Base-by-base conservation (phyloP, 2,888 invertebrate genomes). In the Acanthosepion esculentum region DNA sequence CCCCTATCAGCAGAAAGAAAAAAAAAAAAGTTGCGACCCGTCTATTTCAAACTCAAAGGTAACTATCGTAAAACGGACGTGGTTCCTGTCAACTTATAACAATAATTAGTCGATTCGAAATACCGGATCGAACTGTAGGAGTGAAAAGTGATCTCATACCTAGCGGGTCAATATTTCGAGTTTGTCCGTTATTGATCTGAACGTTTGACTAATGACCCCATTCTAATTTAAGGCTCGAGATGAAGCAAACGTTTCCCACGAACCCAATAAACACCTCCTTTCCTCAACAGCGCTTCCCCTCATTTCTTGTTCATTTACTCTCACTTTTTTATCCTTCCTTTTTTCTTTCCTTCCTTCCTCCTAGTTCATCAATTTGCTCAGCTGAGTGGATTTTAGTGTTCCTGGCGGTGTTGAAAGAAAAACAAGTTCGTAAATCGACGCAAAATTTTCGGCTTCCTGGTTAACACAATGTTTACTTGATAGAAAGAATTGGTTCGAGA, bases 301-400 rank as follows among this genome's bases (percentile, higher is more conserved):
- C 23, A 64, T 29, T 26, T 23, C 64, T 23, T 50, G 50, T 50
- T 12, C 50, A 12, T 50, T 64, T 64, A 23, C 64, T 64, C 29
- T 64, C 26, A 26, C 64, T 8, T 29, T 26, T 26, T 59, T 59
- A 2, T 20, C 23, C 23, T 23, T 23, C 20, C 15, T 55, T 55
- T 20, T 55, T 20, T 20, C 20, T 55, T 15, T 10, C n/a, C 5
- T 78, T 78, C 78, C 78, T 33, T 12, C n/a, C n/a, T 33, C n/a
- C n/a, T 33, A n/a, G n/a, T n/a, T 33, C 33, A 78, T 78, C 78
- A 78, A 78, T 78, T 78, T 78, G 78, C 33, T 33, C 78, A 78
- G 78, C n/a, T 78, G 78, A 78, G 78, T n/a, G 78, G n/a, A 33
- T 78, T 78, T 78, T 78, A 78, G n/a, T 78, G 78, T 78, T 78